Evolutionary conservation across 2,113 vertebrate species (phyloP).

Genomic region (Hystrix brachyura): DNA sequence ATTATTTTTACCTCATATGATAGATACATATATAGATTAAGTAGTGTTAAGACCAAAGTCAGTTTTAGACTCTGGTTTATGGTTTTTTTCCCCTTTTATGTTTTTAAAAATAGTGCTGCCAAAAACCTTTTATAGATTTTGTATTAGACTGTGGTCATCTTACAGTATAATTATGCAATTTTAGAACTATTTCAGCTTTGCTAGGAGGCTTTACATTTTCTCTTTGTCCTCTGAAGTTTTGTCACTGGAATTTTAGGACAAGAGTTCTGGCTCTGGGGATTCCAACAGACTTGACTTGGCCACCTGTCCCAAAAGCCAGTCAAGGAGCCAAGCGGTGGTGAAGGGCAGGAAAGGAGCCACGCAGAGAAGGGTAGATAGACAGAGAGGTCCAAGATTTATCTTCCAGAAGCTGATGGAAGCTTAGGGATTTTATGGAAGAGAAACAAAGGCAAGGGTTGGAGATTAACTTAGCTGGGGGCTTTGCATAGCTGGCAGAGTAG

Average conservation of each 20-base stretch:
- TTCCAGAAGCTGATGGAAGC: not conserved
- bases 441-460: not conserved
- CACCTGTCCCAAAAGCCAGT: not conserved
- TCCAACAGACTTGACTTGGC: not conserved
- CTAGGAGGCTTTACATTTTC: not conserved
- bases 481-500: not conserved
- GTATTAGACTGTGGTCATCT: not conserved
- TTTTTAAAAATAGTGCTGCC: constrained; percentile 45
- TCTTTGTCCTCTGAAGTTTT: not conserved
- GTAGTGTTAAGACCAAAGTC: constrained; percentile 47
- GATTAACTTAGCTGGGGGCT: not conserved
- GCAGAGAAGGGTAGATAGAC: not conserved
- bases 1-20: not conserved
- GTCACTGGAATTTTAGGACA: not conserved
- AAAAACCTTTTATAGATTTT: not conserved
- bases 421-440: not conserved
- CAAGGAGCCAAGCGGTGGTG: not conserved
- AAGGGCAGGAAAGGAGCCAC: not conserved
- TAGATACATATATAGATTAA: not conserved
- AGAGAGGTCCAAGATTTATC: not conserved
- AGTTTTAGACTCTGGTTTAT: constrained; percentile 44
- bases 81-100: not conserved
- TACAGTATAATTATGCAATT: not conserved
- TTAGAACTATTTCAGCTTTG: not conserved
- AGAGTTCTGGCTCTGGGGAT: not conserved